Evolutionary conservation across 2,113 vertebrate genomes (phyloP).

Genomic region (Emydocephalus ijimae): DNA sequence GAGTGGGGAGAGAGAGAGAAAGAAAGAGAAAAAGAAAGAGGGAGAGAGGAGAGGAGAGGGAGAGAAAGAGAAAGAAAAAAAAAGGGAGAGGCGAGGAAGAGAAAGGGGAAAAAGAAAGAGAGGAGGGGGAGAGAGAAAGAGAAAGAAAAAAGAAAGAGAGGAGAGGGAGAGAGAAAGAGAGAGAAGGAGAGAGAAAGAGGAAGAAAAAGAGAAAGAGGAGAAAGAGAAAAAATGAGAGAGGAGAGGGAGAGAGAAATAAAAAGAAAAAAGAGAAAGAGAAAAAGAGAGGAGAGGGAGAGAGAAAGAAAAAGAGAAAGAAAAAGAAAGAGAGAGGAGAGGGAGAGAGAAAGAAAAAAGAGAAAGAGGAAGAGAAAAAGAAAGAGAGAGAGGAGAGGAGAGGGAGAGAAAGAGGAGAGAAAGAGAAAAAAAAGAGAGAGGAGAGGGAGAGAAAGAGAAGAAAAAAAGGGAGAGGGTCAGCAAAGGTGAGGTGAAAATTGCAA

Average conservation of each 20-base stretch:
- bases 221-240: neutral
- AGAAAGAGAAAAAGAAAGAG: neutral
- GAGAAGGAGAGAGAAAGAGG: too few relatives aligned
- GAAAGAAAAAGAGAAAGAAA: neutral
- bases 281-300: neutral
- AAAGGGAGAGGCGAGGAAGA: too few relatives aligned
- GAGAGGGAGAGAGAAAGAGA: too few relatives aligned
- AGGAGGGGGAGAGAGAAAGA: too few relatives aligned
- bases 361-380: neutral
- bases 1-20: neutral
- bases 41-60: neutral
- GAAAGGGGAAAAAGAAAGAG: too few relatives aligned
- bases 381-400: too few relatives aligned
- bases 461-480: neutral
- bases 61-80: neutral
- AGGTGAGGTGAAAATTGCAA: neutral
- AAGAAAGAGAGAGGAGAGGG: too few relatives aligned
- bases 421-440: neutral
- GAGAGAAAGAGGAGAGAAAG: neutral
- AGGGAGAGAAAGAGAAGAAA: too few relatives aligned
- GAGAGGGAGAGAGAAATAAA: neutral
- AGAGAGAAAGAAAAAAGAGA: too few relatives aligned
- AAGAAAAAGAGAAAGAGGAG: neutral
- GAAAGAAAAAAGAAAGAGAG: too few relatives aligned
- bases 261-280: neutral